Evolutionary conservation across 2,888 invertebrate genomes (phyloP).

Genomic region (Digitonthophagus gazella): DNA sequence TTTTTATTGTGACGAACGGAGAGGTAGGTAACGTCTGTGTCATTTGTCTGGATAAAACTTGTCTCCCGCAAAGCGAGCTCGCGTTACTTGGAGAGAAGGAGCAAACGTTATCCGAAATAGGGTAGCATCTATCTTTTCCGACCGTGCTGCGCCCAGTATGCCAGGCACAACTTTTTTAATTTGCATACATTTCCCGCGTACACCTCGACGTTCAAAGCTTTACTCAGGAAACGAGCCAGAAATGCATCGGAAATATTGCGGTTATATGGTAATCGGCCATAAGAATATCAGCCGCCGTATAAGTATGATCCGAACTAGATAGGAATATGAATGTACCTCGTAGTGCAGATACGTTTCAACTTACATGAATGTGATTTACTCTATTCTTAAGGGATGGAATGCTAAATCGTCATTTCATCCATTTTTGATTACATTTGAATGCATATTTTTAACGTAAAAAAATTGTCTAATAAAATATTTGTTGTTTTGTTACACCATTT

Average conservation of each 20-base stretch:
- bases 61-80: not conserved
- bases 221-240: not conserved
- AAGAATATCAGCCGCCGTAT: not conserved
- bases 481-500: no score
- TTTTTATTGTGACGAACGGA: not conserved
- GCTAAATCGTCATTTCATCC: no score
- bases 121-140: constrained; percentile 6
- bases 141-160: not conserved
- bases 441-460: no score
- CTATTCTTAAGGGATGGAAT: not conserved
- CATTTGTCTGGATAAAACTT: constrained; percentile 13
- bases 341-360: not conserved
- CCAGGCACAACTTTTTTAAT: constrained; percentile 2
- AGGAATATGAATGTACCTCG: not conserved
- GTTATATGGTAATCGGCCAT: not conserved
- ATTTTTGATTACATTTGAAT: no score
- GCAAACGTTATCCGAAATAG: constrained; percentile 12
- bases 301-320: not conserved
- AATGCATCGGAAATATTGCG: not conserved
- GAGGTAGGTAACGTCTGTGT: not conserved
- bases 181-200: not conserved
- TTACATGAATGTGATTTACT: not conserved
- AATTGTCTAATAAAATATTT: no score
- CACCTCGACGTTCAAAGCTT: not conserved
- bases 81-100: constrained; percentile 1